A percentile compares a stretch with the other conserved stretches of the same genome.
Conservation (phyloP, 1,140 invertebrate genomes). For the Apolygus lucorum region DNA sequence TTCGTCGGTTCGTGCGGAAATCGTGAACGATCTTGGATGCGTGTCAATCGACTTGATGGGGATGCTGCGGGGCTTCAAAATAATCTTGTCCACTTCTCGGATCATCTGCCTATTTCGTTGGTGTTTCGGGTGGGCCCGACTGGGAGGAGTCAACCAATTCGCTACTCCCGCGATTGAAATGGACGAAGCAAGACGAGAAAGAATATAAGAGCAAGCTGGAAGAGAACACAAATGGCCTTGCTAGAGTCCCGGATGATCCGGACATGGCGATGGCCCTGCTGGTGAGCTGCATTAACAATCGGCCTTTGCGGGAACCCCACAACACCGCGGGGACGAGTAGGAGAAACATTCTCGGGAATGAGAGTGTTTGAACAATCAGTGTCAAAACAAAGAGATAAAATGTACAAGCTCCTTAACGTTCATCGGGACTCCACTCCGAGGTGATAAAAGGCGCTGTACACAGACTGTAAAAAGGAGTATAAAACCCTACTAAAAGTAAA, state of each 20-base stretch:
- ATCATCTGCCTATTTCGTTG: conserved; percentile 1
- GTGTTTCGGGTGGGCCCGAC: neutral
- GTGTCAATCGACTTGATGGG: neutral
- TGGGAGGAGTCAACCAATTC: neutral
- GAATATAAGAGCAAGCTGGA: neutral
- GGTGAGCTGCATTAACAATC: neutral
- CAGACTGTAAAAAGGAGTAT: conserved; percentile 16
- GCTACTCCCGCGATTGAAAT: conserved; percentile 1
- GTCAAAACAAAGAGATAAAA: neutral
- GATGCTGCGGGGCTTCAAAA: neutral
- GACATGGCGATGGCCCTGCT: neutral
- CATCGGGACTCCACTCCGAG: neutral
- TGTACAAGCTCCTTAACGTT: conserved; percentile 2
- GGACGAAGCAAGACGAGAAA: neutral
- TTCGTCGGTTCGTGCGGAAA: neutral
- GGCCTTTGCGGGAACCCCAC: neutral
- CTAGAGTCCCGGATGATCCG: neutral
- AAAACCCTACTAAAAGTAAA: conserved; percentile 7
- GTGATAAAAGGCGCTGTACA: neutral
- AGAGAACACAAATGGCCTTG: neutral
- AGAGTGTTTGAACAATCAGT: conserved; percentile 6
- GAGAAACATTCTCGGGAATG: neutral
- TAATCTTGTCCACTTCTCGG: neutral
- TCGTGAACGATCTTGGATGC: neutral
- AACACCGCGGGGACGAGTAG: neutral